Percentiles rank a stretch among this genome's conserved stretches.
phyloP scores from a whole-genome alignment of 1,140 invertebrate species.

The Hyles euphorbiae region DNA sequence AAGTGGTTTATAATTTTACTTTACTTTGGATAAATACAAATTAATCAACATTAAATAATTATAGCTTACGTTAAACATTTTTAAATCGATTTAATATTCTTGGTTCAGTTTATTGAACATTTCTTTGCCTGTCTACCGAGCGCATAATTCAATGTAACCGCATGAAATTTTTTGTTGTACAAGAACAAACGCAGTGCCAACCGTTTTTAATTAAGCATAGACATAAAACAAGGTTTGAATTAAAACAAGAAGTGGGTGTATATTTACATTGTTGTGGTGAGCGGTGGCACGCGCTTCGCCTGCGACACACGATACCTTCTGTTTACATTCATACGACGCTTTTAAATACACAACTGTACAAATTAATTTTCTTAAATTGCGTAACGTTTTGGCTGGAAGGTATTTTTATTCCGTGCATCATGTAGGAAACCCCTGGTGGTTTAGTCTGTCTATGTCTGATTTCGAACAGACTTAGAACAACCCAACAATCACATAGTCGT shows the following conservation, averaged over 20 bases:
- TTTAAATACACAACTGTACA: neutral
- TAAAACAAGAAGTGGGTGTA: conserved; percentile 10
- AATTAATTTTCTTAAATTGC: neutral
- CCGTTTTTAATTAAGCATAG: conserved; percentile 10
- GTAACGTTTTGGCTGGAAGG: too few relatives aligned
- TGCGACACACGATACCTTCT: neutral
- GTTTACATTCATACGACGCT: conserved; percentile 1
- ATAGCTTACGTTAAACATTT: too few relatives aligned
- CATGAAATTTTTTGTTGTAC: neutral
- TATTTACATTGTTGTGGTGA: conserved; percentile 10
- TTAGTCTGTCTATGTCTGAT: too few relatives aligned
- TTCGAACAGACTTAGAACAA: neutral
- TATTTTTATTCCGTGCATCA: too few relatives aligned
- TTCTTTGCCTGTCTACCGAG: too few relatives aligned
- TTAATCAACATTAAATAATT: too few relatives aligned
- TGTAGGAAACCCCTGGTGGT: too few relatives aligned
- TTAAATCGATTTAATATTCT: too few relatives aligned
- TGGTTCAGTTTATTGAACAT: too few relatives aligned
- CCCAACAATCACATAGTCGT: neutral
- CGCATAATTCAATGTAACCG: conserved; percentile 1
- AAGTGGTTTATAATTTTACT: too few relatives aligned
- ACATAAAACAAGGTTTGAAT: conserved; percentile 9
- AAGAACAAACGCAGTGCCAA: neutral
- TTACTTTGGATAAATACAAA: too few relatives aligned
- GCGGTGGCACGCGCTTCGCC: conserved; percentile 4